Conservation (phyloP, 2,797 vertebrate genomes). For the Florisuga fusca region DNA sequence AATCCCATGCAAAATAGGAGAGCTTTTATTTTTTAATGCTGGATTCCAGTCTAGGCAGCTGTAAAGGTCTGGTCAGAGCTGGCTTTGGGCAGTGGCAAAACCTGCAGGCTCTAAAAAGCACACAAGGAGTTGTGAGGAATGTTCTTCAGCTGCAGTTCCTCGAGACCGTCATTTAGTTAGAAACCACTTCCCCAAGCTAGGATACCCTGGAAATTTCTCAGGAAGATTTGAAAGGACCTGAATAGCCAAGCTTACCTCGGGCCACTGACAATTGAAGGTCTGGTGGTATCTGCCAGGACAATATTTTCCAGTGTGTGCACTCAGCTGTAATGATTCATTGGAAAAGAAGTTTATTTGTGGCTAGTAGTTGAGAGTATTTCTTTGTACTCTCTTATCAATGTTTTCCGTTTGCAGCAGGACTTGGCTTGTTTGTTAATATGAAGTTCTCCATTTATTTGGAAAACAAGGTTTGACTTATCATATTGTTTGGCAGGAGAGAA, state of each 20-base stretch:
- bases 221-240: constrained; percentile 8
- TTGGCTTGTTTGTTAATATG: constrained; percentile 63
- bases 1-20: not conserved
- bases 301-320: constrained; percentile 31
- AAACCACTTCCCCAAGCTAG: constrained; percentile 1
- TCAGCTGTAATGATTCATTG: constrained; percentile 39
- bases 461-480: constrained; percentile 73
- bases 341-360: constrained; percentile 66
- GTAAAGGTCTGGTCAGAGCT: constrained; percentile 9
- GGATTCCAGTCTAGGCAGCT: not conserved
- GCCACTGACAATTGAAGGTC: not conserved
- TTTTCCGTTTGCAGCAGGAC: constrained; percentile 65
- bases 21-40: not conserved
- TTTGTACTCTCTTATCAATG: constrained; percentile 73
- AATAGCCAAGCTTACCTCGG: not conserved
- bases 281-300: not conserved
- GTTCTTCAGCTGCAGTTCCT: not conserved
- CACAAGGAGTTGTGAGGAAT: not conserved
- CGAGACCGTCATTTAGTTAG: not conserved
- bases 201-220: constrained; percentile 23
- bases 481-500: constrained; percentile 56
- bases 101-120: constrained; percentile 9
- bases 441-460: constrained; percentile 73
- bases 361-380: constrained; percentile 65
- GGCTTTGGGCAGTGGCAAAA: constrained; percentile 19